These are phyloP conservation scores for Leptodirus hochenwartii DNA, from an alignment of 2,888 invertebrate genomes.

Conservation along the genomic window DNA sequence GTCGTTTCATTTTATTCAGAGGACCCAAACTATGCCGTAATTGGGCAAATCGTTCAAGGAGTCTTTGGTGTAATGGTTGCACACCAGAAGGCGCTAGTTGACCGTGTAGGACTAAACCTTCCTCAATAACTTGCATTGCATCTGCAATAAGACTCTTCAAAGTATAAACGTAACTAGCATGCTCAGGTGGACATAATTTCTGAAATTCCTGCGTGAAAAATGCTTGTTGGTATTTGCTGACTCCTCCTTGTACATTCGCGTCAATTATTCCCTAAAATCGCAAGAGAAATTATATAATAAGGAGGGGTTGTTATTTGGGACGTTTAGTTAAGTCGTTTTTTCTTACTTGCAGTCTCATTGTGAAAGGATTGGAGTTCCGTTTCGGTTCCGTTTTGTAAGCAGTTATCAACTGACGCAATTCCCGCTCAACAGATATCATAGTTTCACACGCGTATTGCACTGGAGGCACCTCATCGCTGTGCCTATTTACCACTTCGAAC, in stretches of 20 bases:
- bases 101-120: conserved; percentile 69
- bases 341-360: conserved; percentile 52
- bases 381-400: conserved; percentile 67
- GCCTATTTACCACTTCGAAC: conserved; percentile 72
- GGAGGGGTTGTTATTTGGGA: conserved; percentile 19
- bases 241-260: conserved; percentile 90
- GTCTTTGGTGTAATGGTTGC: conserved; percentile 74
- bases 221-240: conserved; percentile 88
- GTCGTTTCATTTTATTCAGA: conserved; percentile 39
- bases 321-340: conserved; percentile 1
- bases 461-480: conserved; percentile 62
- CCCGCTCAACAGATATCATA: conserved; percentile 76
- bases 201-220: conserved; percentile 73
- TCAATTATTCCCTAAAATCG: conserved; percentile 77
- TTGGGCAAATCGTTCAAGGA: conserved; percentile 75
- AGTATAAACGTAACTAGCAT: conserved; percentile 33
- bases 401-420: conserved; percentile 60
- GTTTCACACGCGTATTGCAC: conserved; percentile 83
- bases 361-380: conserved; percentile 76
- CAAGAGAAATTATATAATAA: conserved; percentile 35
- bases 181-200: conserved; percentile 37
- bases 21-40: conserved; percentile 60
- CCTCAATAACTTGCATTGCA: conserved; percentile 62
- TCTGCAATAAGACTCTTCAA: conserved; percentile 54
- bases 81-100: conserved; percentile 74